These are phyloP conservation scores for Drosophila suzukii DNA, from an alignment of 1,140 invertebrate species.

Conservation along the genomic window DNA sequence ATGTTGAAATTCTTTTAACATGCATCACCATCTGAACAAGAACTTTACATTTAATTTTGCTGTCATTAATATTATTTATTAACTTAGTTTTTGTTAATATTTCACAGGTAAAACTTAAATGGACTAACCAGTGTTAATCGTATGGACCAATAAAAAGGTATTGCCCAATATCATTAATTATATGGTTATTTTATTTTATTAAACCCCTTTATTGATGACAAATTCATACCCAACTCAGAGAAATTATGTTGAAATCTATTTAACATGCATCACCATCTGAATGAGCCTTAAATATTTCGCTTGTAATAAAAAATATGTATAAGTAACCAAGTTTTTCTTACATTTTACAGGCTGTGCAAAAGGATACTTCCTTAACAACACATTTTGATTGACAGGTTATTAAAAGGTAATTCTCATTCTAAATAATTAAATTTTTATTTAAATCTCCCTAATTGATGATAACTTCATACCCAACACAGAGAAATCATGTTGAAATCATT, in stretches of 20 bases:
- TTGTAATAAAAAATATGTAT: neutral
- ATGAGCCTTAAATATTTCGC: neutral
- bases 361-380: too few relatives aligned
- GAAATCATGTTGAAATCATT: slow-evolving; percentile 50
- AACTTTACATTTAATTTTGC: too few relatives aligned
- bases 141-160: neutral
- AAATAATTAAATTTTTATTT: neutral
- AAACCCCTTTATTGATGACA: slow-evolving; percentile 25
- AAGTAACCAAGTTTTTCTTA: neutral
- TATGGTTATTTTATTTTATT: too few relatives aligned
- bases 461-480: slow-evolving; percentile 48
- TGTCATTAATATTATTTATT: too few relatives aligned
- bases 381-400: too few relatives aligned
- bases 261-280: slow-evolving; percentile 71
- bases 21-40: slow-evolving; percentile 70
- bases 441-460: slow-evolving; percentile 37
- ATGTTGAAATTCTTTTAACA: slow-evolving; percentile 69
- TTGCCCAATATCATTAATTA: too few relatives aligned
- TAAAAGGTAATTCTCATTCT: neutral
- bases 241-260: slow-evolving; percentile 50
- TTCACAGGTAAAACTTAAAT: too few relatives aligned
- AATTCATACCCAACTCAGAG: slow-evolving; percentile 44
- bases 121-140: neutral
- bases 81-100: too few relatives aligned
- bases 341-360: slow-evolving; percentile 5